Conservation (phyloP, 2,888 invertebrate genomes). For the Ectropis crepuscularia region DNA sequence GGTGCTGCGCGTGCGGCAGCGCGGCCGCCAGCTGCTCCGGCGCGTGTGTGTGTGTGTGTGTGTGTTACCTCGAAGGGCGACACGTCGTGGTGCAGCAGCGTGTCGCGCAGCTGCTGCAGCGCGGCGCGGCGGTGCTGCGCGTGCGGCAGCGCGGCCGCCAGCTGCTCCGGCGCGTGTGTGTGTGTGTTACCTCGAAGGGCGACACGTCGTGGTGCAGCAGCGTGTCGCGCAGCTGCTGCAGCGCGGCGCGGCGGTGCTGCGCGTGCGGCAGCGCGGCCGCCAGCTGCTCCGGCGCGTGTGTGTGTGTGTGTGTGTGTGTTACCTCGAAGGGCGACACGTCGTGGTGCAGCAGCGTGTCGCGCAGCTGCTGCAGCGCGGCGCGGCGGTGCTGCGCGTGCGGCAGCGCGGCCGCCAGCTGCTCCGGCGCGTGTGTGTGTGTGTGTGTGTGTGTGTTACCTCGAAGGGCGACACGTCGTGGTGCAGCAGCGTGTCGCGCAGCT, state of each 20-base stretch:
- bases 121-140: constrained; percentile 87
- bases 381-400: too few relatives aligned
- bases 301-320: too few relatives aligned
- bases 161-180: constrained; percentile 91
- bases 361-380: too few relatives aligned
- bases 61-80: constrained; percentile 95
- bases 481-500: too few relatives aligned
- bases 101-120: constrained; percentile 91
- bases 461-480: too few relatives aligned
- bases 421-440: too few relatives aligned
- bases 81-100: constrained; percentile 96
- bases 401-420: too few relatives aligned
- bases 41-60: too few relatives aligned
- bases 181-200: constrained; percentile 94
- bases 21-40: constrained; percentile 92
- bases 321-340: too few relatives aligned
- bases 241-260: constrained; percentile 87
- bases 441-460: too few relatives aligned
- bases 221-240: constrained; percentile 92
- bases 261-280: constrained; percentile 89
- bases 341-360: too few relatives aligned
- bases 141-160: constrained; percentile 90
- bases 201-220: constrained; percentile 97
- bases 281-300: constrained; percentile 92
- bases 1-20: constrained; percentile 86